Percentiles rank a stretch among this genome's conserved stretches.
Conservation (phyloP, 2,888 invertebrate species). For the Cerastis leucographa region DNA sequence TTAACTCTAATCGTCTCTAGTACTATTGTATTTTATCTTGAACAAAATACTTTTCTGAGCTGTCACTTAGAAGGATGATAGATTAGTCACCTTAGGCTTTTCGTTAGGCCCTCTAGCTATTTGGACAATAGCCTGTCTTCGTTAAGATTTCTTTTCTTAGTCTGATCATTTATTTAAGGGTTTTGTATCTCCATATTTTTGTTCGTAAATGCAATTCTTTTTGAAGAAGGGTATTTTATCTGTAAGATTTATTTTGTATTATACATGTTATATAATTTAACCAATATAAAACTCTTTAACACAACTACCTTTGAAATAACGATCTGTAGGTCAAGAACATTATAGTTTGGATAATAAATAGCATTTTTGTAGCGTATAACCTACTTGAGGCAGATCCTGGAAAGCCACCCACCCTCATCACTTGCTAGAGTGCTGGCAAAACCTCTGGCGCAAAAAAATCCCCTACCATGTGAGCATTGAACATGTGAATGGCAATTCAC, state of each 20-base stretch:
- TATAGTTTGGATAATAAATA: neutral
- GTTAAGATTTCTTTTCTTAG: constrained; percentile 27
- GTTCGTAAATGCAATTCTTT: neutral
- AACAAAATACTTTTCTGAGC: constrained; percentile 54
- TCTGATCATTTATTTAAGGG: constrained; percentile 30
- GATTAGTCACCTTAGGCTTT: constrained; percentile 44
- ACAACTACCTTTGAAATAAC: neutral
- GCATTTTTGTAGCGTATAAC: neutral
- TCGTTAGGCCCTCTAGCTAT: constrained; percentile 13
- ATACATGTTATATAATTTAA: neutral
- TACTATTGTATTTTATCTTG: constrained; percentile 37
- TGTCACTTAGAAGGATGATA: constrained; percentile 58
- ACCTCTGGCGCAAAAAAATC: neutral
- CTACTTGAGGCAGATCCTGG: neutral
- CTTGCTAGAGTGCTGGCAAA: neutral
- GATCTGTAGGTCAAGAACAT: neutral
- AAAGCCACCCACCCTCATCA: neutral
- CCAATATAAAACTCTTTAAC: neutral
- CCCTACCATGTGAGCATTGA: neutral
- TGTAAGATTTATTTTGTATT: neutral
- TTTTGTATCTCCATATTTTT: constrained; percentile 21
- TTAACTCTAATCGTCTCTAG: constrained; percentile 9
- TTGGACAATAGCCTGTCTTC: constrained; percentile 31
- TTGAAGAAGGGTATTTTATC: neutral
- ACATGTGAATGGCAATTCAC: neutral